These are phyloP conservation scores for Presbytis comata DNA, from an alignment of 2,797 vertebrate species.

Conservation along the genomic window DNA sequence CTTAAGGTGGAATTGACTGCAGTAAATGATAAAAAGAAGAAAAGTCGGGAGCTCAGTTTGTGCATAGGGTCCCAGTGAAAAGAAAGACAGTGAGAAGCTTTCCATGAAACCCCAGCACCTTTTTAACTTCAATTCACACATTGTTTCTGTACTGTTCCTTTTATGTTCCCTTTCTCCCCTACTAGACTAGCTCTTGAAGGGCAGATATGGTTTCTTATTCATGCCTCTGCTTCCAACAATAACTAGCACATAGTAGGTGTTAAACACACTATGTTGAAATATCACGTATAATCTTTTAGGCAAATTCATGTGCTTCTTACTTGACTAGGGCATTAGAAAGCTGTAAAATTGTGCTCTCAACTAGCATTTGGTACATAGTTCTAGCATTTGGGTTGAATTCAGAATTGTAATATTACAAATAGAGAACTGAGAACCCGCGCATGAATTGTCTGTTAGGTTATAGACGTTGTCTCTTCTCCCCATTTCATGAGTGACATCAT, in stretches of 20 bases:
- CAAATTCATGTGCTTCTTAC: conserved; percentile 45
- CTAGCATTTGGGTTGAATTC: conserved; percentile 43
- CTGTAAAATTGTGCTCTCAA: conserved; percentile 2
- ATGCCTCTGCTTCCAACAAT: conserved; percentile 16
- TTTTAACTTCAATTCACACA: conserved; percentile 33
- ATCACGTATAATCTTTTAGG: not conserved
- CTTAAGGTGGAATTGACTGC: not conserved
- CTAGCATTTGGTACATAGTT: not conserved
- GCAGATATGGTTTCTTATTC: conserved; percentile 45
- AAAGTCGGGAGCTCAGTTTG: not conserved
- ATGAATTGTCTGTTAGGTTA: not conserved
- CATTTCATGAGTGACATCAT: not conserved
- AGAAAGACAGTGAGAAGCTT: not conserved
- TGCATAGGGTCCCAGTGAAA: not conserved
- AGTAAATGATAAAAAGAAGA: not conserved
- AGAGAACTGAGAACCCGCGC: not conserved
- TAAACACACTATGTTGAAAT: conserved; percentile 21
- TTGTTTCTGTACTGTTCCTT: not conserved
- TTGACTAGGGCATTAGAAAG: conserved; percentile 30
- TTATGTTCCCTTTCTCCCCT: not conserved
- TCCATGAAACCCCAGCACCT: not conserved
- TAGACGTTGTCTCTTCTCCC: not conserved
- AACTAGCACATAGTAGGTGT: not conserved
- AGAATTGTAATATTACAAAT: not conserved
- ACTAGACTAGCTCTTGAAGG: not conserved